Evolutionary conservation across 2,113 vertebrate genomes (phyloP).

Genomic region (Cichladusa arquata): DNA sequence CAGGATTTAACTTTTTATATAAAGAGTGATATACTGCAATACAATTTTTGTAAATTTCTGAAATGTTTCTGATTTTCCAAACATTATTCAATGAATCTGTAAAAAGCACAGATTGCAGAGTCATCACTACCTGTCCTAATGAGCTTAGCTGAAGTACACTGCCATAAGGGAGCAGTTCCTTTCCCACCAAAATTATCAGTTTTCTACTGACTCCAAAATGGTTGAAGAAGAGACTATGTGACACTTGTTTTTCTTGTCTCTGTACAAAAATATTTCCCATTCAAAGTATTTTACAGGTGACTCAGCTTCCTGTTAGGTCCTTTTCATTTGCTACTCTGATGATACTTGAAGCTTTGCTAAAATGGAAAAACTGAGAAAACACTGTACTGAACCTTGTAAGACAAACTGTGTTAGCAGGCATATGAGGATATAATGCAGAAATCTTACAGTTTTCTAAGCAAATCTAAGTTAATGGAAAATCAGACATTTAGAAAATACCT

Average conservation of each 20-base stretch:
- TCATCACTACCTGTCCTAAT: not conserved
- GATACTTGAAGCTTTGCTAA: not conserved
- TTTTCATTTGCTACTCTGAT: not conserved
- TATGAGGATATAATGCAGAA: not conserved
- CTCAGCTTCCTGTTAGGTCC: not conserved
- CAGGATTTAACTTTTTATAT: not conserved
- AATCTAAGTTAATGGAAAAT: not conserved
- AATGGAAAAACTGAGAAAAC: not conserved
- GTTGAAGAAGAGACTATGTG: not conserved
- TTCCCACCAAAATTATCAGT: not conserved
- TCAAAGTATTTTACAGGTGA: not conserved
- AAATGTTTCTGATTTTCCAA: not conserved
- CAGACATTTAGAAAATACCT: not conserved
- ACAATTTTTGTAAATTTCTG: not conserved
- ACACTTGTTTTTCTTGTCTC: not conserved
- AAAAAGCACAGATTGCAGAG: not conserved
- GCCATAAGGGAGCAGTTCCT: not conserved
- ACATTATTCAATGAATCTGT: not conserved
- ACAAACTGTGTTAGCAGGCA: not conserved
- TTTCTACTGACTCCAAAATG: not conserved
- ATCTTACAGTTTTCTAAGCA: not conserved
- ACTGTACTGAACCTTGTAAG: not conserved
- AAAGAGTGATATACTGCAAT: not conserved
- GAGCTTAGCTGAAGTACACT: not conserved
- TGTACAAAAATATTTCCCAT: not conserved